These are phyloP conservation scores for Patiria miniata DNA, from an alignment of 35 echinoderm and acorn worm species.

Conservation along the genomic window DNA sequence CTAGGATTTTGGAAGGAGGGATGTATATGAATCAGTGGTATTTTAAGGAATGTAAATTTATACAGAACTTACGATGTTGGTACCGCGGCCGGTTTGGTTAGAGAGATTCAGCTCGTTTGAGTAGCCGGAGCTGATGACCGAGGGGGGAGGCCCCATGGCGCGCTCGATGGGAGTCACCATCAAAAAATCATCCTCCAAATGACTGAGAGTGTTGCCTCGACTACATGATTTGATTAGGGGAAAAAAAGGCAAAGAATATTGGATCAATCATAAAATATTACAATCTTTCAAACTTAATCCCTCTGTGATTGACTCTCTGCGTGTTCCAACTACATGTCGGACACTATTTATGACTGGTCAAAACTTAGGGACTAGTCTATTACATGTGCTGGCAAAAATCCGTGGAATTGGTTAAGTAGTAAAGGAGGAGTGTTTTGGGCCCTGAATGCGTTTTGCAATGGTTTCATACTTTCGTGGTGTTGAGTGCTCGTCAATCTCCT, in stretches of 20 bases:
- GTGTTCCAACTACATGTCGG: too few relatives aligned
- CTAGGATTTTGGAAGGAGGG: neutral
- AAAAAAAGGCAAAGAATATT: neutral
- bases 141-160: constrained; percentile 35
- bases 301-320: neutral
- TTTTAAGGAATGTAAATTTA: too few relatives aligned
- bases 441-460: neutral
- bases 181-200: constrained; percentile 83
- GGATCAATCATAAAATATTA: neutral
- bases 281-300: neutral
- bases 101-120: constrained; percentile 29
- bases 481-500: constrained; percentile 57
- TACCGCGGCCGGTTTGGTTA: constrained; percentile 81
- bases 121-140: constrained; percentile 57
- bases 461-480: constrained; percentile 57
- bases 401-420: too few relatives aligned
- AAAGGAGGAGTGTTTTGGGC: too few relatives aligned
- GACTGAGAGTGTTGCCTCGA: constrained; percentile 14
- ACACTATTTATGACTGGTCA: too few relatives aligned
- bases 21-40: too few relatives aligned
- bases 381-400: too few relatives aligned
- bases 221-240: neutral
- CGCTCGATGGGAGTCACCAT: constrained; percentile 68
- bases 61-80: constrained; percentile 73
- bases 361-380: too few relatives aligned